phyloP scores from a whole-genome alignment of 2,888 invertebrate genomes.

The Amorpha juglandis region DNA sequence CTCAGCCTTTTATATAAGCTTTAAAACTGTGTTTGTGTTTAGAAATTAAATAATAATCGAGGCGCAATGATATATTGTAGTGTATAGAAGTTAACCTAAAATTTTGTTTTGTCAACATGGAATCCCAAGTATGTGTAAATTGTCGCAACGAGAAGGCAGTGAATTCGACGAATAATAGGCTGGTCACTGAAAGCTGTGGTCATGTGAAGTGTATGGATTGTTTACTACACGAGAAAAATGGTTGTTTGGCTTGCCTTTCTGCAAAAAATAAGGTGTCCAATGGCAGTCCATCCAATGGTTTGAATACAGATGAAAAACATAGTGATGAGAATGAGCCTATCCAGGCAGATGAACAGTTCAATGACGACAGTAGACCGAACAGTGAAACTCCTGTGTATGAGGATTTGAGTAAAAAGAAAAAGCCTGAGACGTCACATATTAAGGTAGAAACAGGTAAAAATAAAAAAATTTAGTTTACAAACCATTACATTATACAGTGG shows the following conservation, averaged over 20 bases:
- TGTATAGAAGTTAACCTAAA: slow-evolving; percentile 47
- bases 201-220: slow-evolving; percentile 90
- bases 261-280: slow-evolving; percentile 11
- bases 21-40: neutral
- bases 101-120: slow-evolving; percentile 64
- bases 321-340: slow-evolving; percentile 36
- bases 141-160: slow-evolving; percentile 83
- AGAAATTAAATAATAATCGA: neutral
- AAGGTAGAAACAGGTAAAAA: slow-evolving; percentile 64
- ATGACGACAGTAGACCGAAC: slow-evolving; percentile 34
- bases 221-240: slow-evolving; percentile 86
- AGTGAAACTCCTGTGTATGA: slow-evolving; percentile 41
- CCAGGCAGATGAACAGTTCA: slow-evolving; percentile 36
- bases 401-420: slow-evolving; percentile 59
- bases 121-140: slow-evolving; percentile 83
- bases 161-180: slow-evolving; percentile 83
- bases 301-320: slow-evolving; percentile 41
- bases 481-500: neutral
- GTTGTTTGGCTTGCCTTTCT: slow-evolving; percentile 83
- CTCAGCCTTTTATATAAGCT: neutral
- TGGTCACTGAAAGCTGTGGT: slow-evolving; percentile 90
- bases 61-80: slow-evolving; percentile 21
- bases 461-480: neutral
- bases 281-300: slow-evolving; percentile 12
- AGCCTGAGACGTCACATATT: slow-evolving; percentile 71